Conservation (phyloP, 2,888 invertebrate species). For the Ennomos erosarius region DNA sequence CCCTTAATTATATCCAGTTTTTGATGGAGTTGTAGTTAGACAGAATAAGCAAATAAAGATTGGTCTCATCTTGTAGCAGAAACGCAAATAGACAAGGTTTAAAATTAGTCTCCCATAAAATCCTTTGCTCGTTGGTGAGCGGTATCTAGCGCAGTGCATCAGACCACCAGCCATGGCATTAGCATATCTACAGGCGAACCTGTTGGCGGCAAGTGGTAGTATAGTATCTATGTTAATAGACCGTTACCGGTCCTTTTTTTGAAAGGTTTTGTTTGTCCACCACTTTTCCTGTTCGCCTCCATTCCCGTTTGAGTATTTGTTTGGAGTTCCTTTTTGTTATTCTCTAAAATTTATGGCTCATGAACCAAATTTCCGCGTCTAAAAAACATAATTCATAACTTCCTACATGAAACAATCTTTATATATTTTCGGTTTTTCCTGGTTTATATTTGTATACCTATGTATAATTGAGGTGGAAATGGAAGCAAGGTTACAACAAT, state of each 20-base stretch:
- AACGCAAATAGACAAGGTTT: too few species aligned
- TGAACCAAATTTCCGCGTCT: too few species aligned
- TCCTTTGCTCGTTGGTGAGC: not conserved
- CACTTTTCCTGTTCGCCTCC: constrained; percentile 32
- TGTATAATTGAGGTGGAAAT: constrained; percentile 5
- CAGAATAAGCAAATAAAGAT: too few species aligned
- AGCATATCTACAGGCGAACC: constrained; percentile 65
- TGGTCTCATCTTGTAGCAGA: too few species aligned
- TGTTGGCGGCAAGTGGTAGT: constrained; percentile 50
- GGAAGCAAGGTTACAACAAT: constrained; percentile 13
- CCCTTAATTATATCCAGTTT: too few species aligned
- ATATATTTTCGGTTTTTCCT: constrained; percentile 14
- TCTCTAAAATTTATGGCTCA: not conserved
- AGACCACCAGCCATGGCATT: constrained; percentile 72
- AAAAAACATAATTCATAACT: constrained; percentile 8
- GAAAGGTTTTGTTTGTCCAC: constrained; percentile 44
- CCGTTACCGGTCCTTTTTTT: constrained; percentile 61
- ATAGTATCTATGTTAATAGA: constrained; percentile 65
- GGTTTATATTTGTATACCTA: too few species aligned
- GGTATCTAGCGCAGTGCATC: constrained; percentile 51
- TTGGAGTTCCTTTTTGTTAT: not conserved
- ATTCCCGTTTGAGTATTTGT: constrained; percentile 12
- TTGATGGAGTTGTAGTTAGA: too few species aligned
- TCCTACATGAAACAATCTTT: constrained; percentile 1
- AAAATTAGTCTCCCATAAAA: too few species aligned